A percentile compares a stretch with the other conserved stretches of the same genome.
These are phyloP conservation scores for Daboia siamensis DNA, from an alignment of 2,113 vertebrate genomes.

Conservation along the genomic window DNA sequence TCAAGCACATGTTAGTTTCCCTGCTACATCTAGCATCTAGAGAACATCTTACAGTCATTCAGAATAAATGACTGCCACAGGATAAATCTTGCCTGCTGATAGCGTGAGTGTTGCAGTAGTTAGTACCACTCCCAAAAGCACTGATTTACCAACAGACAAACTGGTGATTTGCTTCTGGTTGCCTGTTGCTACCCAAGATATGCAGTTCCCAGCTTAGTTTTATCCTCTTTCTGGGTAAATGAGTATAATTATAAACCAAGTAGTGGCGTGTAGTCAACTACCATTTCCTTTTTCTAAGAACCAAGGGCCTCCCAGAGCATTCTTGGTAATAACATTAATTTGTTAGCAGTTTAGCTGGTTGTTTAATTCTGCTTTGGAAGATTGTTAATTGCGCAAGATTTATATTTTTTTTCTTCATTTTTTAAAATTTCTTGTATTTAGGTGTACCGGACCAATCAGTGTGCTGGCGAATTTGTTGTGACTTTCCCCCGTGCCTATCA, in stretches of 20 bases:
- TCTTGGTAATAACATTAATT: background rate
- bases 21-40: background rate
- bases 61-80: background rate
- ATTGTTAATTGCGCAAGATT: background rate
- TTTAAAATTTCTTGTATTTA: constrained; percentile 53
- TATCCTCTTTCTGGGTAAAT: background rate
- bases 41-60: background rate
- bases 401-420: background rate
- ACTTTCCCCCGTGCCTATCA: constrained; percentile 98
- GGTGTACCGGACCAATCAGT: constrained; percentile 98
- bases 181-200: background rate
- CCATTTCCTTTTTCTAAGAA: background rate
- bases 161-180: background rate
- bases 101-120: background rate
- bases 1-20: background rate
- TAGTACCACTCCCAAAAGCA: background rate
- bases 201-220: background rate
- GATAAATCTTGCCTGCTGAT: background rate
- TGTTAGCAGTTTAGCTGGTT: background rate
- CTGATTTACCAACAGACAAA: background rate
- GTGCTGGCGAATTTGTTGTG: constrained; percentile 97
- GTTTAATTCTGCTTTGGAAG: background rate
- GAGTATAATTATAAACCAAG: background rate
- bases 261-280: background rate
- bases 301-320: background rate